Conservation (phyloP, 2,797 vertebrate genomes). For the Anniella stebbinsi region DNA sequence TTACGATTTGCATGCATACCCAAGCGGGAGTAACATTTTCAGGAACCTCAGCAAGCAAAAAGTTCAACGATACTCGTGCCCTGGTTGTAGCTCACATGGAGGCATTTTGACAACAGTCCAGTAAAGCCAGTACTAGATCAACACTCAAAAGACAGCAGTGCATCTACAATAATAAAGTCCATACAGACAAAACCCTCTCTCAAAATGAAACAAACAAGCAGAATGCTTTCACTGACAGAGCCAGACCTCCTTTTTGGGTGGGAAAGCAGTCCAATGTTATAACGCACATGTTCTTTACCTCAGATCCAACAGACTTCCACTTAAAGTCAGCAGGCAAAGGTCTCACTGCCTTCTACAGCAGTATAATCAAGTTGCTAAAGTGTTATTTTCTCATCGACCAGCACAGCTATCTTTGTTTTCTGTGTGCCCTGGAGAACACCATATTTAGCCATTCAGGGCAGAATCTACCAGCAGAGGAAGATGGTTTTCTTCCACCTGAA, state of each 20-base stretch:
- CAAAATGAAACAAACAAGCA: not conserved
- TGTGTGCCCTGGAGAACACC: no score
- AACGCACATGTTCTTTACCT: conserved; percentile 27
- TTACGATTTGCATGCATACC: conserved; percentile 47
- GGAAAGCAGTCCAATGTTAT: conserved; percentile 52
- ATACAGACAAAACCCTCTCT: conserved; percentile 5
- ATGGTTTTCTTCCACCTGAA: conserved; percentile 27
- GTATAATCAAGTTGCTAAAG: not conserved
- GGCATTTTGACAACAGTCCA: conserved; percentile 53
- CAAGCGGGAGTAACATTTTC: conserved; percentile 40
- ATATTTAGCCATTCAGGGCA: no score
- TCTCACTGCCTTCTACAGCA: not conserved
- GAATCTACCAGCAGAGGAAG: no score
- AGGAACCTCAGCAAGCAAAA: conserved; percentile 52
- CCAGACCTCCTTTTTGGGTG: not conserved
- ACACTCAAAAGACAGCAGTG: not conserved
- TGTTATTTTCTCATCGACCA: no score
- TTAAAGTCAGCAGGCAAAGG: conserved; percentile 38
- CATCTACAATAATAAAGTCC: conserved; percentile 23
- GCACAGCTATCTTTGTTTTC: no score
- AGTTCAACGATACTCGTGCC: conserved; percentile 28
- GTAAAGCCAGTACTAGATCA: conserved; percentile 15
- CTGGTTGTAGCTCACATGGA: conserved; percentile 32
- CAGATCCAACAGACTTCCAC: conserved; percentile 33
- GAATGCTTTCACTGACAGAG: not conserved